Base-by-base conservation (phyloP, 2,797 vertebrate genomes). In the Graptemys geographica region DNA sequence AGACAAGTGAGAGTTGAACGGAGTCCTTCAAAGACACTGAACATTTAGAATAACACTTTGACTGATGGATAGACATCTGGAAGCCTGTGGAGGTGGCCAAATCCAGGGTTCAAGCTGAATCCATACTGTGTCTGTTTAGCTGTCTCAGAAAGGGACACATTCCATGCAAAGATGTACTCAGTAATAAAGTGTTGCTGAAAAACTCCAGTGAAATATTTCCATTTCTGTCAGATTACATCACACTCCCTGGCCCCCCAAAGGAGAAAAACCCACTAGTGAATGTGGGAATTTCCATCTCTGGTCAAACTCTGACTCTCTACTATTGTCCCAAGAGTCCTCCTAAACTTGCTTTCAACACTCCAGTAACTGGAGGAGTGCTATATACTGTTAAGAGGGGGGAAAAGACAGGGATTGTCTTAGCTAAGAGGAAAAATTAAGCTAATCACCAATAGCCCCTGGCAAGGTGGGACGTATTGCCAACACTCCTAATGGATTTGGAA, bases 401-500 rank as follows among this genome's bases (percentile, higher is more conserved):
- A 69, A 83, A 79, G 84, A 62, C 82, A 65, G 83, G 93, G 83
- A 11, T 5, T 81, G 74, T 1, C 8, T 62, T 62, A 33, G 16
- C 56, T 83, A 41, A 10, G 47, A 25, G 33, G 41, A 13, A 80
- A 10, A 49, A 44, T 51, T 69, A 12, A 62, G 90, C 91, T 94
- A 88, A 87, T 91, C 74, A 94, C 62, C 6, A 79, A 92, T 94
- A 95, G 94, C 96, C 94, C 72, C 74, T 86, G 83, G 76, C 90
- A 97, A 81, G 94, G 88, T 0, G 0, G 72, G 90, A 37, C 69
- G 92, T 88, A 80, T 94, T 93, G 81, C 93, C 96, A 95, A 89
- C 85, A 90, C 5, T 57, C 92, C 94, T 96, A 74, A 97, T 87
- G 78, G 88, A 3, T 83, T 89, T 96, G 87, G 96, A 93, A 92